These are phyloP conservation scores for Tribolium madens DNA, from an alignment of 1,140 invertebrate genomes.

Conservation along the genomic window DNA sequence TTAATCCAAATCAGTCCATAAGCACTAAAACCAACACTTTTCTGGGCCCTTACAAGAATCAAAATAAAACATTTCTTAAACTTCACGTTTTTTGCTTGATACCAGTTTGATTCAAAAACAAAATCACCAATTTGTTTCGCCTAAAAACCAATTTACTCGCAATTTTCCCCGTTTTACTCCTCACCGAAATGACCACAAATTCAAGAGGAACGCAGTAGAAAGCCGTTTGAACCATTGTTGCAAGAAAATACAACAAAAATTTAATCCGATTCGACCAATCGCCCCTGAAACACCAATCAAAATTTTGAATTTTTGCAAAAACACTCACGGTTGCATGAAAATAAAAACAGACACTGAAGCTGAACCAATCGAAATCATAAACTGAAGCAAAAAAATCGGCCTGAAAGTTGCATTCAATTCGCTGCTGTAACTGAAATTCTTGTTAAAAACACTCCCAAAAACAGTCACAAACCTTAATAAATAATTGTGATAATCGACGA, in stretches of 20 bases:
- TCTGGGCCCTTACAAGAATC: not conserved
- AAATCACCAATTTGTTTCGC: not conserved
- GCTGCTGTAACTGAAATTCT: not conserved
- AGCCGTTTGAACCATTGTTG: not conserved
- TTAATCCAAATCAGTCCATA: not conserved
- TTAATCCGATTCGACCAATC: not conserved
- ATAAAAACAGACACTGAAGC: not conserved
- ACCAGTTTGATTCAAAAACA: not conserved
- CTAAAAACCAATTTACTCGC: not conserved
- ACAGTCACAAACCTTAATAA: not conserved
- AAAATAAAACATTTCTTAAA: not conserved
- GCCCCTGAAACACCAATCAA: not conserved
- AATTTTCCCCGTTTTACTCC: not conserved
- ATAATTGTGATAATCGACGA: not conserved
- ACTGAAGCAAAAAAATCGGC: not conserved
- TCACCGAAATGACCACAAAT: not conserved
- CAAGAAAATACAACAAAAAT: not conserved
- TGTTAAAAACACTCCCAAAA: not conserved
- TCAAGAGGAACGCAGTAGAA: not conserved
- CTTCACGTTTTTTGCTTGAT: not conserved
- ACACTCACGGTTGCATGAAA: not conserved
- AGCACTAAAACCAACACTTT: not conserved
- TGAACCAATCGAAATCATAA: not conserved
- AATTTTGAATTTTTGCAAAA: no score
- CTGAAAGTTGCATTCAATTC: not conserved